Evolutionary conservation across 2,797 vertebrate genomes (phyloP).

Genomic region (Poecilia wingei): DNA sequence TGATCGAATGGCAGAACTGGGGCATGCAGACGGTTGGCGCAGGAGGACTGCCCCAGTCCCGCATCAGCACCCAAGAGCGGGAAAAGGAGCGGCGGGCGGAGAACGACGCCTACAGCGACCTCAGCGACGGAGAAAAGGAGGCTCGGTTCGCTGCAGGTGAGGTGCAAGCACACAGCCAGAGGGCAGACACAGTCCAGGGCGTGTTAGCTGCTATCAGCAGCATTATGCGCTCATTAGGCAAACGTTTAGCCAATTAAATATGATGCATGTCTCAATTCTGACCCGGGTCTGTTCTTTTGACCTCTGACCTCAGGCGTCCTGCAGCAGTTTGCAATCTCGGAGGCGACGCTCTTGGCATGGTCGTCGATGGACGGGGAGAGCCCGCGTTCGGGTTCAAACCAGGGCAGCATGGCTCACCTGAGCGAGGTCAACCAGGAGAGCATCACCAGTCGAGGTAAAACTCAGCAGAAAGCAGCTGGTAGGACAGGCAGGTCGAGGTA

Average conservation of each 20-base stretch:
- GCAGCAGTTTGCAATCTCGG: conserved; percentile 97
- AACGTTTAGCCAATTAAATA: conserved; percentile 17
- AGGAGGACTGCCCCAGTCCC: conserved; percentile 80
- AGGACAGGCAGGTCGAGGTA: neutral
- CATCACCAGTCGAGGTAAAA: conserved; percentile 85
- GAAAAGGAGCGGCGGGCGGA: conserved; percentile 84
- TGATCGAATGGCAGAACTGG: conserved; percentile 99
- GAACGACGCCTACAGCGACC: conserved; percentile 94
- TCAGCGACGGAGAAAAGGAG: conserved; percentile 98
- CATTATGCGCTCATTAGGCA: conserved; percentile 24
- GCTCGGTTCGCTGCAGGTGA: conserved; percentile 95
- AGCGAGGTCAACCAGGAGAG: conserved; percentile 96
- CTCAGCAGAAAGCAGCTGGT: conserved; percentile 11
- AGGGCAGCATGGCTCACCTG: conserved; percentile 89
- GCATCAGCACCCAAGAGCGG: conserved; percentile 85
- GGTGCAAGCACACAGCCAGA: neutral
- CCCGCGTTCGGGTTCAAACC: conserved; percentile 91
- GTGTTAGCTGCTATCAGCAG: conserved; percentile 37
- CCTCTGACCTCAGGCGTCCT: conserved; percentile 85
- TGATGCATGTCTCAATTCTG: conserved; percentile 6
- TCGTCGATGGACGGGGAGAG: conserved; percentile 98
- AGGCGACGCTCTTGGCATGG: conserved; percentile 97
- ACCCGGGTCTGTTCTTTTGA: conserved; percentile 37
- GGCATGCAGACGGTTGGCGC: conserved; percentile 88
- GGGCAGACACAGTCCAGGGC: neutral